These are phyloP conservation scores for Physocephala rufipes DNA, from an alignment of 2,888 invertebrate species.

Conservation along the genomic window DNA sequence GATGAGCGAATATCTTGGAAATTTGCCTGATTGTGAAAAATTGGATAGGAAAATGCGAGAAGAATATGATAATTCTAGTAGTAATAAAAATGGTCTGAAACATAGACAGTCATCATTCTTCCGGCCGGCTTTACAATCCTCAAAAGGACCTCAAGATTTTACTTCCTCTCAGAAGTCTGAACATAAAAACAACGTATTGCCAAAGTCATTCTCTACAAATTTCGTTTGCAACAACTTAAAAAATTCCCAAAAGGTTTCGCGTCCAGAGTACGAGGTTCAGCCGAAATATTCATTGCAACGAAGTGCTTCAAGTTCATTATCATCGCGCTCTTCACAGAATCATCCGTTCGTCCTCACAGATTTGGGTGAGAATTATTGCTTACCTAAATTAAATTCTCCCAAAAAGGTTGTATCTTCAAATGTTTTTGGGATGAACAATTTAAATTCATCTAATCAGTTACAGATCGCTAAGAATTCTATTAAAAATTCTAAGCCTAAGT, in stretches of 20 bases:
- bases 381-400: neutral
- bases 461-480: slow-evolving; percentile 60
- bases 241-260: no score
- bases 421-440: slow-evolving; percentile 63
- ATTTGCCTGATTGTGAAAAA: slow-evolving; percentile 65
- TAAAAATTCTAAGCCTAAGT: slow-evolving; percentile 66
- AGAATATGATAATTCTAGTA: slow-evolving; percentile 63
- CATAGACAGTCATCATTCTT: slow-evolving; percentile 54
- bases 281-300: slow-evolving; percentile 57
- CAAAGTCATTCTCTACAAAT: no score
- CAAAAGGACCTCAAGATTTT: neutral
- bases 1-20: slow-evolving; percentile 66
- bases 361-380: no score
- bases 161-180: neutral
- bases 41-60: slow-evolving; percentile 64
- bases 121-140: slow-evolving; percentile 59
- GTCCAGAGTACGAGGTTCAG: slow-evolving; percentile 27
- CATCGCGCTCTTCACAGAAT: slow-evolving; percentile 46
- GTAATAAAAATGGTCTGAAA: slow-evolving; percentile 57
- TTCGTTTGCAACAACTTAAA: no score
- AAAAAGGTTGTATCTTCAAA: slow-evolving; percentile 42
- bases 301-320: slow-evolving; percentile 63
- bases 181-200: neutral
- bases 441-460: slow-evolving; percentile 57
- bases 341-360: no score